Conservation (phyloP, 2,797 vertebrate species). For the Knipowitschia caucasica region DNA sequence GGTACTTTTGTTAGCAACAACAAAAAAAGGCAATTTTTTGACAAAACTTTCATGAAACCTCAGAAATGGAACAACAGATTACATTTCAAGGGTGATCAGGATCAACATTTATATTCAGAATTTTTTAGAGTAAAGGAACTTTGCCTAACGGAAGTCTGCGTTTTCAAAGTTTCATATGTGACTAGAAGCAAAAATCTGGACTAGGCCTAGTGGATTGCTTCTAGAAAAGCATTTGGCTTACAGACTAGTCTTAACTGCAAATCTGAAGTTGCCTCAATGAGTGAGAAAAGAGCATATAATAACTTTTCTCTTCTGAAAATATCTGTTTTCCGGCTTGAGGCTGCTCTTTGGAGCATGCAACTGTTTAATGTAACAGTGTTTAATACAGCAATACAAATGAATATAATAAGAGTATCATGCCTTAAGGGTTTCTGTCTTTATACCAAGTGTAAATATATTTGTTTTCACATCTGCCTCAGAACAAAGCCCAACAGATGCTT, state of each 20-base stretch:
- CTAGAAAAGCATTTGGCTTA: neutral
- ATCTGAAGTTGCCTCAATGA: neutral
- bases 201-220: neutral
- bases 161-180: neutral
- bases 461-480: constrained; percentile 2
- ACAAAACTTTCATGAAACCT: no score
- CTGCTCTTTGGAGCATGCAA: no score
- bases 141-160: no score
- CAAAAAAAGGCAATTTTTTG: no score
- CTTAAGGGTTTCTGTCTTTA: constrained; percentile 2
- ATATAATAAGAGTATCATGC: neutral
- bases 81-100: no score
- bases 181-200: neutral
- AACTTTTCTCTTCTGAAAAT: neutral
- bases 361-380: neutral
- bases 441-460: constrained; percentile 11
- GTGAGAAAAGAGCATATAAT: neutral
- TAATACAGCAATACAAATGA: neutral
- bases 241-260: neutral
- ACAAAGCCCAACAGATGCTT: constrained; percentile 26
- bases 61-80: no score
- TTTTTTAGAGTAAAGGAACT: no score
- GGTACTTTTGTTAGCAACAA: no score
- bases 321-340: neutral
- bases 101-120: no score